Percentiles rank a stretch among this genome's conserved stretches.
phyloP scores from a whole-genome alignment of 2,888 invertebrate species.

The Limulus polyphemus region DNA sequence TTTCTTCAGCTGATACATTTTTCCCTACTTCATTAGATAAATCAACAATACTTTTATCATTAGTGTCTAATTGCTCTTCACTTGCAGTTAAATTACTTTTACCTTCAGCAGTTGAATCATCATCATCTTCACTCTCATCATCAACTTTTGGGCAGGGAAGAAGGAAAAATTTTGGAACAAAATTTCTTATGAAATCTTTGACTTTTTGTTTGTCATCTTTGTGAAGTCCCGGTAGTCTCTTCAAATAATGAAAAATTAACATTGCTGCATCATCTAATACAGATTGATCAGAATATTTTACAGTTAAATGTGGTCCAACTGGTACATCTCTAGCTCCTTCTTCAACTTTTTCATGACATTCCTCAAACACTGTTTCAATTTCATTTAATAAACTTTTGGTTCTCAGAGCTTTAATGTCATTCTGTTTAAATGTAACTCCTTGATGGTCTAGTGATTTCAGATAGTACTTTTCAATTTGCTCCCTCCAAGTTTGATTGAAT shows the following conservation, averaged over 20 bases:
- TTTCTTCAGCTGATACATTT: too few species aligned
- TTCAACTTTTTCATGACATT: conserved; percentile 38
- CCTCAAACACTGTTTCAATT: conserved; percentile 83
- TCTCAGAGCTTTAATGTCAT: conserved; percentile 84
- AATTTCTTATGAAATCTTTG: conserved; percentile 76
- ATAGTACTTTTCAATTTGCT: conserved; percentile 96
- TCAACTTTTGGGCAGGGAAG: conserved; percentile 80
- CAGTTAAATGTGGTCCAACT: conserved; percentile 35
- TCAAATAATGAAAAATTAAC: conserved; percentile 89
- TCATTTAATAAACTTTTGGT: conserved; percentile 90
- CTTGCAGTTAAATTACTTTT: background rate
- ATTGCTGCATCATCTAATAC: conserved; percentile 89
- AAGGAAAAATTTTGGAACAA: conserved; percentile 84
- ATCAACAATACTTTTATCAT: background rate
- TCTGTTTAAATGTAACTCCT: conserved; percentile 93
- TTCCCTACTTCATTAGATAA: too few species aligned
- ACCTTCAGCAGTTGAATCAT: conserved; percentile 9
- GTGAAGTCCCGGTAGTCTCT: conserved; percentile 79
- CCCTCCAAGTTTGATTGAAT: conserved; percentile 95
- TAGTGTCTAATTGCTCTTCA: background rate
- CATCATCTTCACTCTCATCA: conserved; percentile 57
- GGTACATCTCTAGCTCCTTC: conserved; percentile 13
- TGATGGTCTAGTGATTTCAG: conserved; percentile 94
- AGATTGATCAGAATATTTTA: conserved; percentile 49
- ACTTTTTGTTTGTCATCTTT: conserved; percentile 93